phyloP scores from a whole-genome alignment of 2,113 vertebrate genomes.

The Leucopsar rothschildi region DNA sequence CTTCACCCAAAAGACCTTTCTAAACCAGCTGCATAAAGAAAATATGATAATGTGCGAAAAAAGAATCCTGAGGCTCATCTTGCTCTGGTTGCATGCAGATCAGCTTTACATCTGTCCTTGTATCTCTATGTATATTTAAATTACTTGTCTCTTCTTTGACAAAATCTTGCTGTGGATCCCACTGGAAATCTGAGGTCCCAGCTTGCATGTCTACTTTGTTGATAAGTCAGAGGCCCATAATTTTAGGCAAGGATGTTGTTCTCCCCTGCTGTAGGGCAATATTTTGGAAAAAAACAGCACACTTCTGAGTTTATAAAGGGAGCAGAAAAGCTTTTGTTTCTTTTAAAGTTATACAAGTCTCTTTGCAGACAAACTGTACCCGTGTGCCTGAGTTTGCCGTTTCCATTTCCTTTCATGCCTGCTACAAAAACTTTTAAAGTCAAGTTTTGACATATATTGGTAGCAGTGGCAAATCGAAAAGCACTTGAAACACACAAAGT shows the following conservation, averaged over 20 bases:
- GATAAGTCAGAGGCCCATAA: neutral
- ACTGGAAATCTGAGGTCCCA: fast-evolving
- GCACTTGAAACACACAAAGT: neutral
- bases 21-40: neutral
- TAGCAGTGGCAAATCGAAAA: neutral
- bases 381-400: fast-evolving
- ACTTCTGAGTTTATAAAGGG: neutral
- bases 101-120: neutral
- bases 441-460: neutral
- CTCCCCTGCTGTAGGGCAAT: neutral
- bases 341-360: neutral
- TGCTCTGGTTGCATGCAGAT: neutral
- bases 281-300: neutral
- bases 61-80: neutral
- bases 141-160: neutral
- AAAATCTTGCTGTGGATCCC: neutral
- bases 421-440: neutral
- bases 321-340: neutral
- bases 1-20: neutral
- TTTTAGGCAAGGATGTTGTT: neutral
- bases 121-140: neutral
- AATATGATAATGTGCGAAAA: neutral
- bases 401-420: neutral
- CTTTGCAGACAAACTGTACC: neutral
- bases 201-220: neutral